Base-by-base conservation (phyloP, 2,113 vertebrate genomes). In the Scolopax mira region DNA sequence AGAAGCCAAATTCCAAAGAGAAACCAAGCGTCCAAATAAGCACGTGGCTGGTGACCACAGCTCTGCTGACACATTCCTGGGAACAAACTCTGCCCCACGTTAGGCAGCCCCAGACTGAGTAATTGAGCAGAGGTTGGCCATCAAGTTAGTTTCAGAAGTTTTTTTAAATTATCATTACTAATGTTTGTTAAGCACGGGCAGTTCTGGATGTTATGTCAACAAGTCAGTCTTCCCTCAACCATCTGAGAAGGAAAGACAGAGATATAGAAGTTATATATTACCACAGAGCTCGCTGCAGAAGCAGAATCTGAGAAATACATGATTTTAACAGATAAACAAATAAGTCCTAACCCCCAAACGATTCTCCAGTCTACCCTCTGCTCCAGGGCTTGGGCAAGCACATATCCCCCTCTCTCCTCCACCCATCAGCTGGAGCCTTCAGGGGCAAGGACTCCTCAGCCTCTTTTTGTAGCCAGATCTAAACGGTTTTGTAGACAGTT, bases 1-100 rank as follows among this genome's bases (percentile, higher is more conserved):
- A 24, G 51, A 78, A 94, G 13, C 33, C 28, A 86, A 83, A 69
- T 94, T 88, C 86, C 89, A 90, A 79, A 93, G 44, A 91, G 69
- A 94, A 89, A 87, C 48, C 1, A 4, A 74, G 35, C 1, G 1
- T 89, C 55, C 74, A 61, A 90, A 21, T 0, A 2, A 86, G 60
- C 60, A 90, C 3, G 5, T 62, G 54, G 82, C 84, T 90, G 60
- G 75, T 54, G 79, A 84, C 73, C 51, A 72, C 31, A 64, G 35
- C 42, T 94, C 85, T 93, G 82, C 64, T 88, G 85, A 86, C 42
- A 86, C 69, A 37, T 49, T 93, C 65, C 77, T 57, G 14, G 30
- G 7, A 17, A 64, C 24, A 61, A 74, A 66, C 18, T 80, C 55
- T 67, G 60, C 35, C 61, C 39, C 2, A 0, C 23, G 8, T 64